These are phyloP conservation scores for Pocillopora meandrina DNA, from an alignment of 92 coral and sea anemone genomes.

Conservation along the genomic window DNA sequence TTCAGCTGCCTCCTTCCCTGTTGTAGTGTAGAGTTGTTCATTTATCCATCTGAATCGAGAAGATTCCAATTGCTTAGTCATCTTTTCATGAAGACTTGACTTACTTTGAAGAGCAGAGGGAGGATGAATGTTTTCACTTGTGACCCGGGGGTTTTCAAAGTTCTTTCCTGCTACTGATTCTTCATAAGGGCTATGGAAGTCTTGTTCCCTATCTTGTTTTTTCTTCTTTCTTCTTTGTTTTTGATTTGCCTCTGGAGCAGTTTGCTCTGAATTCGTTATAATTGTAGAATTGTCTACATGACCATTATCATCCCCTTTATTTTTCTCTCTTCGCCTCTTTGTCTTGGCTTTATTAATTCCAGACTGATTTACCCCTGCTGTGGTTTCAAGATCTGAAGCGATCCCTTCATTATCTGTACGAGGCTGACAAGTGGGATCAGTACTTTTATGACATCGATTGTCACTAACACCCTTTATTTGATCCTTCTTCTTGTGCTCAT, in stretches of 20 bases:
- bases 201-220: slow-evolving; percentile 8
- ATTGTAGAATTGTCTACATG: neutral
- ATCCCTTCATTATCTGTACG: neutral
- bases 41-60: slow-evolving; percentile 96
- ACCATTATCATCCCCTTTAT: neutral
- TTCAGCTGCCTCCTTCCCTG: slow-evolving; percentile 73
- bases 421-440: neutral
- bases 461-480: neutral
- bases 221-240: slow-evolving; percentile 32
- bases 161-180: neutral
- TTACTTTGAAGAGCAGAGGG: slow-evolving; percentile 8
- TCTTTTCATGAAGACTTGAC: slow-evolving; percentile 69
- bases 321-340: slow-evolving; percentile 36
- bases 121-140: neutral
- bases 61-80: slow-evolving; percentile 84
- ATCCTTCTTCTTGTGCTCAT: neutral
- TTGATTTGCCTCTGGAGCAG: slow-evolving; percentile 2
- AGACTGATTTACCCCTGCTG: slow-evolving; percentile 11
- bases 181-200: neutral
- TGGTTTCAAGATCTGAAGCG: neutral
- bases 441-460: neutral
- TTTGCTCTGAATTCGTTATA: neutral
- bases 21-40: slow-evolving; percentile 86
- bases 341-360: slow-evolving; percentile 30
- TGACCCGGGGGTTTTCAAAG: neutral